These are phyloP conservation scores for Numenius arquata DNA, from an alignment of 2,113 vertebrate genomes.

Conservation along the genomic window DNA sequence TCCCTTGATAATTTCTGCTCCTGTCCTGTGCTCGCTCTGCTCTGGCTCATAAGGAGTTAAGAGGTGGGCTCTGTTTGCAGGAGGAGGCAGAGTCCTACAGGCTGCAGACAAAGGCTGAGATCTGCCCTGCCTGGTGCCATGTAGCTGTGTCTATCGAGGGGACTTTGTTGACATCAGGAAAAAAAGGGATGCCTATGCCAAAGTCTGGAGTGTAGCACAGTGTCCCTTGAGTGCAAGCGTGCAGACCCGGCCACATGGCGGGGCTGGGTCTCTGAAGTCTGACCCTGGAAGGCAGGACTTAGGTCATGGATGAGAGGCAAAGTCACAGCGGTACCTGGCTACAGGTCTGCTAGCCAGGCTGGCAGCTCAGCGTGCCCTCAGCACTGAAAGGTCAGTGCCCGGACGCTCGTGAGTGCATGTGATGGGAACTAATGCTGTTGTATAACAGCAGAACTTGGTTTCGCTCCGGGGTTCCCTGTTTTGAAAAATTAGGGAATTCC, in stretches of 20 bases:
- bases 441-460: background rate
- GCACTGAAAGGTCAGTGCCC: background rate
- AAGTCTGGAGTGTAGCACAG: background rate
- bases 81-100: background rate
- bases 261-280: background rate
- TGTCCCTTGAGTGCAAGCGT: too few relatives aligned
- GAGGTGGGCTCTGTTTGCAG: background rate
- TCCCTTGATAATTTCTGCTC: background rate
- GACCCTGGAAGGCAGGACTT: background rate
- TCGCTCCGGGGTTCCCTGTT: background rate
- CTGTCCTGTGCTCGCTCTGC: background rate
- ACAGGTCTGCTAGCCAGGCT: background rate
- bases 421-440: background rate
- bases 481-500: background rate
- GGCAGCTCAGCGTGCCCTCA: too few relatives aligned
- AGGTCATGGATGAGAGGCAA: background rate
- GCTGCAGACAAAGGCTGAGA: background rate
- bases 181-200: background rate
- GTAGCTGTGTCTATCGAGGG: background rate
- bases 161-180: background rate
- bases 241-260: background rate
- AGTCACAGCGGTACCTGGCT: background rate
- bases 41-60: background rate
- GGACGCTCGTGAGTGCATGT: rapidly evolving
- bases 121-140: background rate